These are phyloP conservation scores for Podotricha telesiphe DNA, from an alignment of 2,888 invertebrate species.

Conservation along the genomic window DNA sequence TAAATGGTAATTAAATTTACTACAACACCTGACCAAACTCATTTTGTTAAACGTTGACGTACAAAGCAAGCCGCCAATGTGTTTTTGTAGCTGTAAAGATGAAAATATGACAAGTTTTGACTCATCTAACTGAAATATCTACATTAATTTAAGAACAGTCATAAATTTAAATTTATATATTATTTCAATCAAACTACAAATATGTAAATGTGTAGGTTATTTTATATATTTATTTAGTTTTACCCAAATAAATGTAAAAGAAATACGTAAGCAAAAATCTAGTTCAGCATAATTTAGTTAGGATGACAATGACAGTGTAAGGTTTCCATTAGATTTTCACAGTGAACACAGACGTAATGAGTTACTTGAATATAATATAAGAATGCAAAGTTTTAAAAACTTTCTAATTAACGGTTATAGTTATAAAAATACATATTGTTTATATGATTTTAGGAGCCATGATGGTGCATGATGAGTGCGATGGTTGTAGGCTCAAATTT, in stretches of 20 bases:
- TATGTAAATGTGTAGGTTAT: no score
- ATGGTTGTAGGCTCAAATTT: no score
- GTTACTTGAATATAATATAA: neutral
- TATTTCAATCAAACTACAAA: no score
- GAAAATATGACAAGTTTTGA: slow-evolving; percentile 22
- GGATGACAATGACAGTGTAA: slow-evolving; percentile 26
- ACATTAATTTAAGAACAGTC: slow-evolving; percentile 24
- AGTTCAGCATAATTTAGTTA: slow-evolving; percentile 36
- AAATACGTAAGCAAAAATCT: slow-evolving; percentile 27
- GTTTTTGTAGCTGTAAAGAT: slow-evolving; percentile 34
- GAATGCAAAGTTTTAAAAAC: neutral
- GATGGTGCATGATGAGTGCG: no score
- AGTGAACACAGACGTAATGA: slow-evolving; percentile 17
- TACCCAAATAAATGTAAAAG: slow-evolving; percentile 15
- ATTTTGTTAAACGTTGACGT: slow-evolving; percentile 48
- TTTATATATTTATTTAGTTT: slow-evolving; percentile 21
- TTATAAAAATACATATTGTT: neutral
- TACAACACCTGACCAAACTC: slow-evolving; percentile 74
- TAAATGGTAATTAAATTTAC: slow-evolving; percentile 82
- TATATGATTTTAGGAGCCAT: no score
- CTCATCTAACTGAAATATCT: neutral
- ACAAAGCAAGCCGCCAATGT: slow-evolving; percentile 49
- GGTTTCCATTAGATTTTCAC: slow-evolving; percentile 32
- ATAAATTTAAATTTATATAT: slow-evolving; percentile 21
- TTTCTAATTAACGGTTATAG: neutral